phyloP scores from a whole-genome alignment of 2,113 vertebrate genomes.

The Maccullochella peelii region DNA sequence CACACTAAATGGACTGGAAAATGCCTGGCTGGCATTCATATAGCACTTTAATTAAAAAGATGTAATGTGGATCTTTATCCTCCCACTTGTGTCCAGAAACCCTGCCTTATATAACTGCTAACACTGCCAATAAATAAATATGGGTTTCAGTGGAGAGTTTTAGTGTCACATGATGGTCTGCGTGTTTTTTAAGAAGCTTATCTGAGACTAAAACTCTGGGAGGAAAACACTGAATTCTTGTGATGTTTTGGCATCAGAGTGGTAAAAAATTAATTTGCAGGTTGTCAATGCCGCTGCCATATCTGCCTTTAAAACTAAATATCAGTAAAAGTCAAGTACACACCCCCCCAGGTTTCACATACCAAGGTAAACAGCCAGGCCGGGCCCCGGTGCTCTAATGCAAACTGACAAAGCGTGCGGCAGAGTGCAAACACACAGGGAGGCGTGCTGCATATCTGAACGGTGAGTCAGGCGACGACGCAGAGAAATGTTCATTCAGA shows the following conservation, averaged over 20 bases:
- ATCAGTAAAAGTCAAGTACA: neutral
- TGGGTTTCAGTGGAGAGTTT: slow-evolving; percentile 4
- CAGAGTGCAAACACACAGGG: slow-evolving; percentile 69
- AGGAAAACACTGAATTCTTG: neutral
- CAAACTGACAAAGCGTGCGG: slow-evolving; percentile 67
- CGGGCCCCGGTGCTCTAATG: slow-evolving; percentile 55
- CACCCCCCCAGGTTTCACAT: slow-evolving; percentile 34
- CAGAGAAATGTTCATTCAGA: slow-evolving; percentile 57
- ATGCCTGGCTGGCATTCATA: no score
- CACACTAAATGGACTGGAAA: no score
- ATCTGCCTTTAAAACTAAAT: neutral
- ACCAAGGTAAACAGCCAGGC: slow-evolving; percentile 64
- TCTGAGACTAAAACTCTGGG: neutral
- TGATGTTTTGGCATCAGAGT: slow-evolving; percentile 20
- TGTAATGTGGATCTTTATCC: neutral
- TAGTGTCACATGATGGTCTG: slow-evolving; percentile 35
- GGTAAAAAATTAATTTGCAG: slow-evolving; percentile 12
- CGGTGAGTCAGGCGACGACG: slow-evolving; percentile 70
- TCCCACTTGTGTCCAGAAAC: neutral
- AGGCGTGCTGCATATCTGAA: slow-evolving; percentile 70
- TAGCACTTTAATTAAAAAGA: no score
- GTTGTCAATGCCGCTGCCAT: neutral
- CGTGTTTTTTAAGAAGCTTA: slow-evolving; percentile 50
- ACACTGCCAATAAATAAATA: slow-evolving; percentile 2
- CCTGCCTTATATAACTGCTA: neutral